Evolutionary conservation across 2,113 vertebrate genomes (phyloP).

Genomic region (Heptranchias perlo): DNA sequence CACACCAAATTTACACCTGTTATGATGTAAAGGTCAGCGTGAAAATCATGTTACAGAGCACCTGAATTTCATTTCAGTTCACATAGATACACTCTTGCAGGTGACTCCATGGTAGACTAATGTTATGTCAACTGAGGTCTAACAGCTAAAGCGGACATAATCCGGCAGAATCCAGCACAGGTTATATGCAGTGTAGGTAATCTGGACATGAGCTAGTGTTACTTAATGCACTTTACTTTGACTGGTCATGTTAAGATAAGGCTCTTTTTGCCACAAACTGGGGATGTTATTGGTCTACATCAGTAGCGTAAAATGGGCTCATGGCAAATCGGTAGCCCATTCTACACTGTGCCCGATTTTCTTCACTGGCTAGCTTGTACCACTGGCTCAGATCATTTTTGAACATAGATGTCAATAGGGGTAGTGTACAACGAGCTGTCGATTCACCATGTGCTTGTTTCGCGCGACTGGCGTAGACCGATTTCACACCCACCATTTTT

Average conservation of each 20-base stretch:
- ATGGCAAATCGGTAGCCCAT: too few species aligned
- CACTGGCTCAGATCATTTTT: background rate
- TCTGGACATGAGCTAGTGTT: too few species aligned
- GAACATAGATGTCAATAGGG: background rate
- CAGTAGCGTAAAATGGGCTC: background rate
- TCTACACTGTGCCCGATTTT: background rate
- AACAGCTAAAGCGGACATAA: background rate
- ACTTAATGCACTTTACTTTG: background rate
- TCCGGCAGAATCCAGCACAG: background rate
- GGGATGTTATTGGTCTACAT: background rate
- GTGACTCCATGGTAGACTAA: background rate
- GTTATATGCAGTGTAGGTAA: background rate
- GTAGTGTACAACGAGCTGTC: background rate
- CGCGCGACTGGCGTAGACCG: background rate
- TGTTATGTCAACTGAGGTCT: background rate
- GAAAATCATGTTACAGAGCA: background rate
- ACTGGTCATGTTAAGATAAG: too few species aligned
- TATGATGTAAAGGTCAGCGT: background rate
- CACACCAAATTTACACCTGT: conserved; percentile 6
- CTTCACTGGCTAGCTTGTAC: background rate
- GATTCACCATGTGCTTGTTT: background rate
- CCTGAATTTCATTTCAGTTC: background rate
- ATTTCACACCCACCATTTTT: background rate
- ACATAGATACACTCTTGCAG: background rate
- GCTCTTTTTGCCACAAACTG: background rate